Evolutionary conservation across 1,140 invertebrate species (phyloP).

Genomic region (Aricia agestis): DNA sequence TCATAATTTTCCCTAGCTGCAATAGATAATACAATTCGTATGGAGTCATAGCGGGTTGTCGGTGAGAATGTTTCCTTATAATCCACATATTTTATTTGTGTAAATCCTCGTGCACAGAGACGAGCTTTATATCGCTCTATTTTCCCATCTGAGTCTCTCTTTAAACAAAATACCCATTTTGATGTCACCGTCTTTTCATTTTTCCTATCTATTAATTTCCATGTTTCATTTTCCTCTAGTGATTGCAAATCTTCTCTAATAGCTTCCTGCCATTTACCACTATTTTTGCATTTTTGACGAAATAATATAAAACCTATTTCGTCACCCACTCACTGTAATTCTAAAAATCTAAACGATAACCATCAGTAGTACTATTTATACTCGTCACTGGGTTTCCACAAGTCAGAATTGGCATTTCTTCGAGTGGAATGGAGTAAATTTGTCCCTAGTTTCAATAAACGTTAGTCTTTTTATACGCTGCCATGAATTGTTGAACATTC

Average conservation of each 20-base stretch:
- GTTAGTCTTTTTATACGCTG: no score
- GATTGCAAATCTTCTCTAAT: conserved; percentile 35
- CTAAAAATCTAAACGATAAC: no score
- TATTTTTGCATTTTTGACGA: conserved; percentile 20
- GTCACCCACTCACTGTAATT: no score
- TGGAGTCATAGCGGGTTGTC: conserved; percentile 43
- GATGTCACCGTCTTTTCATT: conserved; percentile 27
- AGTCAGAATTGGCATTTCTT: no score
- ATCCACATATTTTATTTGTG: conserved; percentile 46
- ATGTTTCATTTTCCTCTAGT: conserved; percentile 37
- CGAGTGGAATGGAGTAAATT: no score
- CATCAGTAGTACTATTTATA: no score
- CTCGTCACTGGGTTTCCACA: no score
- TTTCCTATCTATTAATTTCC: conserved; percentile 25
- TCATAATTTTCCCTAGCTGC: conserved; percentile 43
- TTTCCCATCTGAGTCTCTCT: conserved; percentile 28
- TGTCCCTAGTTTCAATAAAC: no score
- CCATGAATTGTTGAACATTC: no score
- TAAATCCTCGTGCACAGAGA: conserved; percentile 26
- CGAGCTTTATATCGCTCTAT: conserved; percentile 29
- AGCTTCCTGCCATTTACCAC: conserved; percentile 29
- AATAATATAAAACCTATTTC: no score
- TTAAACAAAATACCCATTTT: conserved; percentile 36
- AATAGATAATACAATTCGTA: conserved; percentile 57
- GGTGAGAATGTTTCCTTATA: conserved; percentile 63